phyloP scores from a whole-genome alignment of 1,140 invertebrate genomes.

The Cyphomyrmex costatus region DNA sequence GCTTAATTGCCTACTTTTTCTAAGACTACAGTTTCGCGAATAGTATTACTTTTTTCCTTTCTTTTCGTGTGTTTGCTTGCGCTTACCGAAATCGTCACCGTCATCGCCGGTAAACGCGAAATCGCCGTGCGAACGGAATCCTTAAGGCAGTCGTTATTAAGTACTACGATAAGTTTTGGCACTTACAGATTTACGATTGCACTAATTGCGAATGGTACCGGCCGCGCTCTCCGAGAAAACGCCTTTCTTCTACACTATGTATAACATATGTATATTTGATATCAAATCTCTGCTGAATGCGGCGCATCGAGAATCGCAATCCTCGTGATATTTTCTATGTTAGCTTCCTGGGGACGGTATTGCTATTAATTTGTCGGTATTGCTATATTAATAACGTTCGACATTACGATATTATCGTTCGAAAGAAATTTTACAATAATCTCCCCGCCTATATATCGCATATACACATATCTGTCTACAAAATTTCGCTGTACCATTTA shows the following conservation, averaged over 20 bases:
- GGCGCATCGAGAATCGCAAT: not conserved
- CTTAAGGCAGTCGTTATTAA: constrained; percentile 80
- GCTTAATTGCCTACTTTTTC: constrained; percentile 51
- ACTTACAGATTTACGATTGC: constrained; percentile 84
- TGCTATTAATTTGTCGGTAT: constrained; percentile 21
- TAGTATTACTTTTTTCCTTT: constrained; percentile 35
- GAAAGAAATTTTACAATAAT: constrained; percentile 17
- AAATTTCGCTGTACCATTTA: constrained; percentile 47
- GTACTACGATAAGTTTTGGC: constrained; percentile 84
- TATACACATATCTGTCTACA: not conserved
- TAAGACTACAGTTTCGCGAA: constrained; percentile 64
- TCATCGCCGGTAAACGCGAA: constrained; percentile 54
- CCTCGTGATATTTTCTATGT: constrained; percentile 1
- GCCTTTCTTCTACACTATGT: constrained; percentile 45
- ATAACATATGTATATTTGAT: constrained; percentile 41
- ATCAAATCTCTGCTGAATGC: constrained; percentile 24
- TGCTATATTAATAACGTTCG: constrained; percentile 31
- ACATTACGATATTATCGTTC: constrained; percentile 15
- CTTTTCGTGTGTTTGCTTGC: constrained; percentile 37
- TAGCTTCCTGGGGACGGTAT: constrained; percentile 35
- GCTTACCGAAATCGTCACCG: constrained; percentile 65
- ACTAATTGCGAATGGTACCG: constrained; percentile 80
- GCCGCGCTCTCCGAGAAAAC: constrained; percentile 61
- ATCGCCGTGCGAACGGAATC: constrained; percentile 73
- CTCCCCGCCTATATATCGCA: not conserved